Conservation (phyloP, 2,888 invertebrate genomes). For the Macaria liturata region DNA sequence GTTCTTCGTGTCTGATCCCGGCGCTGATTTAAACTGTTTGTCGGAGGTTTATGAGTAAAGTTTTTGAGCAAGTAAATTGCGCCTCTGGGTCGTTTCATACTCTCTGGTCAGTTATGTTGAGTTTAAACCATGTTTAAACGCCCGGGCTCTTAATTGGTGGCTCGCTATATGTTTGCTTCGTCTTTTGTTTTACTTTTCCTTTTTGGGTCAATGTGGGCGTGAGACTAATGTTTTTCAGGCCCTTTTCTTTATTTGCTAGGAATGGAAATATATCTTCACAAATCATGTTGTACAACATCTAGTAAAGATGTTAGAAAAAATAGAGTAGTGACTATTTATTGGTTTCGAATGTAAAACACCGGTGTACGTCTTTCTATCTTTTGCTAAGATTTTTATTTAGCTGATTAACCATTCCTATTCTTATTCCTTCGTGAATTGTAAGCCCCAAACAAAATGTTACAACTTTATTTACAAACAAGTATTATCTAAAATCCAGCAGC, state of each 20-base stretch:
- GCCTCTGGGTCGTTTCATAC: conserved; percentile 35
- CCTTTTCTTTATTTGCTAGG: too few relatives aligned
- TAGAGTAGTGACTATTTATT: background rate
- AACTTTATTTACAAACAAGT: too few relatives aligned
- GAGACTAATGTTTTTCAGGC: too few relatives aligned
- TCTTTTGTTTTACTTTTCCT: conserved; percentile 3
- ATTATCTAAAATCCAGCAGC: too few relatives aligned
- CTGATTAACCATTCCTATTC: background rate
- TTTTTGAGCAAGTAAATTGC: conserved; percentile 48
- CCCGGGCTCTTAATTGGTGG: conserved; percentile 19
- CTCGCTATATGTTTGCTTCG: conserved; percentile 12
- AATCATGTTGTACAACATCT: too few relatives aligned
- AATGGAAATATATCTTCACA: too few relatives aligned
- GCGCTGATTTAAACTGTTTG: conserved; percentile 48
- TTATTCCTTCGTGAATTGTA: too few relatives aligned
- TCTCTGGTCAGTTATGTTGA: conserved; percentile 21
- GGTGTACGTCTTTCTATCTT: too few relatives aligned
- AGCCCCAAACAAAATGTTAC: background rate
- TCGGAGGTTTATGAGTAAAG: conserved; percentile 49
- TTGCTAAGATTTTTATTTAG: background rate
- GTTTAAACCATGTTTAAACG: conserved; percentile 16
- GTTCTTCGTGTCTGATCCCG: conserved; percentile 36
- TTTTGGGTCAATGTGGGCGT: background rate
- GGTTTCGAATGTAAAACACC: background rate
- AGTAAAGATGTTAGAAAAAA: too few relatives aligned